A percentile compares a stretch with the other conserved stretches of the same genome.
phyloP scores from a whole-genome alignment of 2,113 vertebrate genomes.

The Aspidoscelis tigris region DNA sequence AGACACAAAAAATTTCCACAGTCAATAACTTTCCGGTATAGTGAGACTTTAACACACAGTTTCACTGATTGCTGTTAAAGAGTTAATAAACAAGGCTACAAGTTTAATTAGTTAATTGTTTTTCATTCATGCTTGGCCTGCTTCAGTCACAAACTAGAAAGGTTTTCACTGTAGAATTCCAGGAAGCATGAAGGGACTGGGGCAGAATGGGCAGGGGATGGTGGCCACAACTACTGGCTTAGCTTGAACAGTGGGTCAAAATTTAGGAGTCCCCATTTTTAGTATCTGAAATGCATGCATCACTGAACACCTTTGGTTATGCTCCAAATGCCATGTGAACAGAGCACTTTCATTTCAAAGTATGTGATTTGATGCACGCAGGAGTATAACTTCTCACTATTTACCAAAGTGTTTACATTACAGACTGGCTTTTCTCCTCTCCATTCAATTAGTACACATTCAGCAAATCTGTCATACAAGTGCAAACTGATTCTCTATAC shows the following conservation, averaged over 20 bases:
- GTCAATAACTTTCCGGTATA: constrained; percentile 29
- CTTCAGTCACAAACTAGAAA: neutral
- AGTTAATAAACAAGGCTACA: neutral
- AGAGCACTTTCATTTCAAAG: neutral
- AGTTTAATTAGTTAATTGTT: neutral
- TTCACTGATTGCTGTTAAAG: neutral
- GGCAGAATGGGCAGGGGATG: neutral
- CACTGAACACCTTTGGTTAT: neutral
- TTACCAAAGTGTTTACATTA: neutral
- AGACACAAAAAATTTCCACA: constrained; percentile 62
- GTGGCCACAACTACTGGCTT: neutral
- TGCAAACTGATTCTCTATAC: neutral
- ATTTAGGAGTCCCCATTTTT: neutral
- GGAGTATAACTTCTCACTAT: neutral
- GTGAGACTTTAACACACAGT: neutral
- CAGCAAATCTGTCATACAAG: neutral
- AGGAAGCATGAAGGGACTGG: neutral
- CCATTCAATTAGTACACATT: neutral
- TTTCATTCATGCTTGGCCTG: neutral
- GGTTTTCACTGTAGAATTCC: too few relatives aligned
- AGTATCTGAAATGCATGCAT: neutral
- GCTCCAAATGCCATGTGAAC: neutral
- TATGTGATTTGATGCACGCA: neutral
- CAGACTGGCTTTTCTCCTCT: neutral
- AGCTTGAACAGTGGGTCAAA: neutral